A percentile compares a stretch with the other conserved stretches of the same genome.
Evolutionary conservation across 1,140 invertebrate genomes (phyloP).

Genomic region (Trachelipus rathkii): DNA sequence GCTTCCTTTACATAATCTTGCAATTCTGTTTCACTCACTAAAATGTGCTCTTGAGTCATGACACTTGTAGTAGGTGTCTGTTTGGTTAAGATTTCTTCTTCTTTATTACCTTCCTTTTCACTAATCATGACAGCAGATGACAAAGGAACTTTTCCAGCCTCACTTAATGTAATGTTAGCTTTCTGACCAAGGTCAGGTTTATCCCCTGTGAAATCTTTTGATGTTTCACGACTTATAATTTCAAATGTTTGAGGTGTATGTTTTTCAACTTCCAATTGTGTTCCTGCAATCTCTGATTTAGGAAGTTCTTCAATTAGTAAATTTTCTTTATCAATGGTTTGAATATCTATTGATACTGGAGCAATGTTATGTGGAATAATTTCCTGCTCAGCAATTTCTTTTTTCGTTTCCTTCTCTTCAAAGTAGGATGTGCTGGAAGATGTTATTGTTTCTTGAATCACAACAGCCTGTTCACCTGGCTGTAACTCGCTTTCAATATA

Average conservation of each 20-base stretch:
- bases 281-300: conserved; percentile 20
- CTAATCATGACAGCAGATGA: conserved; percentile 33
- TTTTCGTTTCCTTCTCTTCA: conserved; percentile 1
- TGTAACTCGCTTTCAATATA: conserved; percentile 17
- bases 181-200: conserved; percentile 20
- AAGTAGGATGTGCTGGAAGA: not conserved
- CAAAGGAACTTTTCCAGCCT: conserved; percentile 32
- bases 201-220: conserved; percentile 1
- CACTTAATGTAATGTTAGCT: conserved; percentile 31
- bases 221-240: conserved; percentile 32
- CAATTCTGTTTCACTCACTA: conserved; percentile 49
- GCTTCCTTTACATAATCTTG: conserved; percentile 2
- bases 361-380: not conserved
- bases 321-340: not conserved
- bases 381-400: not conserved
- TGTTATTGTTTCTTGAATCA: conserved; percentile 21
- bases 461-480: conserved; percentile 19
- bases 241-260: conserved; percentile 18
- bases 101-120: conserved; percentile 40
- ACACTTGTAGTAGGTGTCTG: not conserved
- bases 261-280: conserved; percentile 28
- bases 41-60: conserved; percentile 54
- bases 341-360: not conserved
- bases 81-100: conserved; percentile 47
- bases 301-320: not conserved